Base-by-base conservation (phyloP, 2,113 vertebrate species). In the Syrrhaptes paradoxus region DNA sequence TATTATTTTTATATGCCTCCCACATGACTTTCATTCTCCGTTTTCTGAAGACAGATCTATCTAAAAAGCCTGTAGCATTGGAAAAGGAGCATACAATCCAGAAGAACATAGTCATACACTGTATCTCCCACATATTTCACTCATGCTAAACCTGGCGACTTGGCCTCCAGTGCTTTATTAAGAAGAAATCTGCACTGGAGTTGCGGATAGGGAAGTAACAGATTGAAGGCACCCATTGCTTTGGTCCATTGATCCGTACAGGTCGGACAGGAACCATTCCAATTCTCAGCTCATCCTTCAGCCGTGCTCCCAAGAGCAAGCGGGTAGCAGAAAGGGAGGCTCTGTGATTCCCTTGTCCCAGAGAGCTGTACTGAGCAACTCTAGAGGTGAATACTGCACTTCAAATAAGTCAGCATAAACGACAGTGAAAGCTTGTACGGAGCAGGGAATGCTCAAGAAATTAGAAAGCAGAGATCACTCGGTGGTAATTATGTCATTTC, bases 241-340 rank as follows among this genome's bases (percentile, higher is more conserved):
- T 57, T 4, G 17, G 11, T 13, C 6, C 32, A 13, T 43, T 0
- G 0, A 57, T 45, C 59, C 17, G 6, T 3, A 8, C 6, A 38
- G 41, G 9, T 29, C 0, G 2, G 16, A 20, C 10, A 41, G 21
- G 31, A 84, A 49, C 21, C 36, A 12, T 46, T 31, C 45, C 11
- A 10, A 22, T 48, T 28, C 15, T 41, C 4, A 46, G n/a, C 17
- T 72, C 51, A 8, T 13, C 9, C 41, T 66, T 12, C n/a, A 31
- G 28, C 29, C 17, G 18, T 31, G 26, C 7, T 48, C 54, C 55
- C 54, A 43, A 58, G 17, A 65, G 10, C 45, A 31, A 59, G 65
- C 0, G 11, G 18, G 52, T 2, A 58, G 29, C 38, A 43, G 63
- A n/a, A 65, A 34, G n/a, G 25, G 29, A 41, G 17, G 28, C 4